Evolutionary conservation across 2,888 invertebrate species (phyloP).

Genomic region (Megamerina dolium): DNA sequence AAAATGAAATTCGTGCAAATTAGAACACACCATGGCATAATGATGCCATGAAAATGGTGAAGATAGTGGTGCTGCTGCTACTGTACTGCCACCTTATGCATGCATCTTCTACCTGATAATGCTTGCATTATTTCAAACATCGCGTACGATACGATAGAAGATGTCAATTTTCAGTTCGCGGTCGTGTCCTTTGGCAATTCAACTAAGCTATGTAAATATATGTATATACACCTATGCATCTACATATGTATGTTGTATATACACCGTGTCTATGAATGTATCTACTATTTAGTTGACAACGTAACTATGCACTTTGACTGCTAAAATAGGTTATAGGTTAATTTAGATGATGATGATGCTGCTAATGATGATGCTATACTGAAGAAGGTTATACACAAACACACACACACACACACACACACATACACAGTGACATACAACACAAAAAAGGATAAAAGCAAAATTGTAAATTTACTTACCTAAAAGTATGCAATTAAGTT

Average conservation of each 20-base stretch:
- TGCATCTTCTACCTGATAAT: no score
- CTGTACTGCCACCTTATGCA: no score
- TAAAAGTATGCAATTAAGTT: conserved; percentile 23
- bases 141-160: conserved; percentile 17
- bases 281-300: neutral
- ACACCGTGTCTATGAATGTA: neutral
- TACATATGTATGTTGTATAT: neutral
- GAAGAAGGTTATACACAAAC: conserved; percentile 2
- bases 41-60: conserved; percentile 24
- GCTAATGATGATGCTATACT: conserved; percentile 5
- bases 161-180: conserved; percentile 18
- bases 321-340: neutral
- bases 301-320: neutral
- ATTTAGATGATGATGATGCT: conserved; percentile 4
- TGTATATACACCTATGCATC: neutral
- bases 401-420: conserved; percentile 3
- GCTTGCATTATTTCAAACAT: no score
- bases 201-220: conserved; percentile 4
- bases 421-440: neutral
- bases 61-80: conserved; percentile 18
- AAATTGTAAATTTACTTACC: conserved; percentile 19
- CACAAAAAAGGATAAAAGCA: conserved; percentile 7
- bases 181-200: conserved; percentile 33
- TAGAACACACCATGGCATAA: conserved; percentile 31
- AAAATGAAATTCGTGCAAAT: conserved; percentile 48